Evolutionary conservation across 2,797 vertebrate genomes (phyloP), one percentile per base, ranked within the genome.

Genomic region (Gymnocypris eckloni): DNA sequence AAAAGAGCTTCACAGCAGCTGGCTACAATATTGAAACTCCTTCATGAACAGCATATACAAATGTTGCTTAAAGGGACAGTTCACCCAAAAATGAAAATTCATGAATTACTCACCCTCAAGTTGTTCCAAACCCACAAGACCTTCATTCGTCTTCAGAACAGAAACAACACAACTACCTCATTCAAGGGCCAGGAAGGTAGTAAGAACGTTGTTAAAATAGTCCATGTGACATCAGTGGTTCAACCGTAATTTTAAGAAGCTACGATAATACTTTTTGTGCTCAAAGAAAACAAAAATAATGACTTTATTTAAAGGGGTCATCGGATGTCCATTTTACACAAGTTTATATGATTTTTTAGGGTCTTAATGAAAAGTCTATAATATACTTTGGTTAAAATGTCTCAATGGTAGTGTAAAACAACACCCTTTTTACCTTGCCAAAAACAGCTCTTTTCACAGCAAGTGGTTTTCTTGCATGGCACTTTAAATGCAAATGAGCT

Each of bases 1-100:
- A 56, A 64, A 71, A 79, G 22, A 69, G 41, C 37, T 78, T 20
- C 50, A 78, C 64, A 86, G 84, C 41, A 73, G 66, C 64, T 50
- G 43, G 41, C 2, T 75, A 37, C 20, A 73, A 66, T 50, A 33
- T 81, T 12, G 11, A 75, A 33, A 37, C 64, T 48, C 4, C 37
- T 81, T 37, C n/a, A 59, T 25, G 3, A 18, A 33, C 0, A 0
- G 59, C 50, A 39, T 83, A 7, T 64, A 64, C 52, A 54, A 71
- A 71, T 71, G 13, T 71, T 25, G 15, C 25, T 8, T 67, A 33
- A 61, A 13, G 59, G 4, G 11, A 12, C 12, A 61, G 59, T n/a
- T 61, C n/a, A 25, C n/a, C n/a, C n/a, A 61, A 61, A 61, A 61
- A 25, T 61, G 56, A 50, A 50, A 50, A 50, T 50, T n/a, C 10